A percentile compares a stretch with the other conserved stretches of the same genome.
Conservation (phyloP, 2,113 vertebrate genomes). For the Anas platyrhynchos region DNA sequence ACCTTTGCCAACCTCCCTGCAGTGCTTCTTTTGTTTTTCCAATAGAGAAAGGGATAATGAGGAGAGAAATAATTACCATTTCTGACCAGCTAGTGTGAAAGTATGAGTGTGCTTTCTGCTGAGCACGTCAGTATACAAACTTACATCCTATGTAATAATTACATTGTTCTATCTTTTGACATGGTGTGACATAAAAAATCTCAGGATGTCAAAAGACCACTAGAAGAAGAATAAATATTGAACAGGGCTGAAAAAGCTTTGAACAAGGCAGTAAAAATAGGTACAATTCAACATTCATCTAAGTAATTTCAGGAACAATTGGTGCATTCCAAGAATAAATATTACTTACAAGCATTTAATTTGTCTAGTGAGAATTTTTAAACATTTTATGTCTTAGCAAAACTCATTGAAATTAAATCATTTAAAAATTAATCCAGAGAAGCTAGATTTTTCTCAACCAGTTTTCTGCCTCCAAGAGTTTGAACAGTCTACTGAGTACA, state of each 20-base stretch:
- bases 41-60: not conserved
- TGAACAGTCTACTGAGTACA: not conserved
- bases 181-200: not conserved
- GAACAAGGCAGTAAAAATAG: conserved; percentile 9
- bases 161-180: not conserved
- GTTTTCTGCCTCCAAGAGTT: not conserved
- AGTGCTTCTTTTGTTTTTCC: not conserved
- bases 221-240: conserved; percentile 17
- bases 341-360: not conserved
- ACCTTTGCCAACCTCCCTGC: not conserved
- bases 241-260: not conserved
- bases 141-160: not conserved
- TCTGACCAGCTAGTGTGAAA: not conserved
- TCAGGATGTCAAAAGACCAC: not conserved
- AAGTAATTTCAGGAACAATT: conserved; percentile 34
- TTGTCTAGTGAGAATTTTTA: not conserved
- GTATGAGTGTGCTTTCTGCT: not conserved
- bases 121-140: not conserved
- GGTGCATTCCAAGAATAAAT: not conserved
- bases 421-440: not conserved
- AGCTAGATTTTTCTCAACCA: not conserved
- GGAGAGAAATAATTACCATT: not conserved
- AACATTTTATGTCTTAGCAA: not conserved
- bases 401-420: not conserved
- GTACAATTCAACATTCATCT: conserved; percentile 29